Base-by-base conservation (phyloP, 2,797 vertebrate species). In the Malurus splendens region DNA sequence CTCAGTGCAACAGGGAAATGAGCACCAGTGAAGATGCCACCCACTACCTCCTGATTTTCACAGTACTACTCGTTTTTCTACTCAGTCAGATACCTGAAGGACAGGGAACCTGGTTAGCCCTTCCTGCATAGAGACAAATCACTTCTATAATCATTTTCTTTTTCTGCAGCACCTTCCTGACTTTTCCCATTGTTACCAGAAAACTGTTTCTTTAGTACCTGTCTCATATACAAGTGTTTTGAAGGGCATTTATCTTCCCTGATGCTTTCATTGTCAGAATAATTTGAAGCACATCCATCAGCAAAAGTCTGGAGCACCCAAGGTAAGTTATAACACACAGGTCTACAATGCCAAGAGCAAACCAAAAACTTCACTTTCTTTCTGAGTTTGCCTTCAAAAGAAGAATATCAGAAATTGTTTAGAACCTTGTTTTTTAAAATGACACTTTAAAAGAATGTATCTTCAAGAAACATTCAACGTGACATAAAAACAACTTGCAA, bases 211-310 rank as follows among this genome's bases (percentile, higher is more conserved):
- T 65, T 57, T 6, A 1, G 27, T 55, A 85, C 8, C 42, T 44
- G 23, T 56, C 45, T 71, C 57, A 47, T 22, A 12, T 5, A 32
- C 7, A 64, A 61, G 39, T 22, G 12, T 38, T 82, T 6, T 52
- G 8, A 89, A 57, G 17, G n/a, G 36, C 0, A 1, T 0, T 0
- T 55, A 38, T 54, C 47, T 41, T 82, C 47, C 61, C 60, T 33
- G 59, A 55, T 0, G 1, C 27, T 65, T 83, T 48, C 14, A 28
- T 6, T 41, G 16, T 61, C 38, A 52, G 36, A 76, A 11, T 50
- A 61, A 51, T 54, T 30, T 72, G 30, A 80, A 9, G 57, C 6
- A 38, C 2, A n/a, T 7, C 2, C 36, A 61, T 47, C 48, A 68
- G 22, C 3, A 41, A 3, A 9, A 59, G 41, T 22, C 79, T 76